Conservation (phyloP, 2,797 vertebrate genomes). For the Lagodon rhomboides region DNA sequence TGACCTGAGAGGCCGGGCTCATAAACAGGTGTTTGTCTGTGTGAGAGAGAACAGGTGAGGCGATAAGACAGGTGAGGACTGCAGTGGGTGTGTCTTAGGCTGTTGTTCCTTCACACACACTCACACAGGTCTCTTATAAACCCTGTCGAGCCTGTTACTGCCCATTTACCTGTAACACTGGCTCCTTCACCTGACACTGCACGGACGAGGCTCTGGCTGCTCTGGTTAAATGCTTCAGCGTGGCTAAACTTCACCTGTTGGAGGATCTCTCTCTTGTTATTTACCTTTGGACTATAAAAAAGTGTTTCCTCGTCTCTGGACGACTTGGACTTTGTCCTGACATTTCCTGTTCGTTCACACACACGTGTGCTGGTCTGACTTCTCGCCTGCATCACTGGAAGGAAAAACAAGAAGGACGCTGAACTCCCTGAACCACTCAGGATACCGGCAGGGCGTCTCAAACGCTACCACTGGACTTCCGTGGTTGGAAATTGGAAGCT, state of each 20-base stretch:
- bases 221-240: neutral
- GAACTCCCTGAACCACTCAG: neutral
- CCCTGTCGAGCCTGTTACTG: slow-evolving; percentile 67
- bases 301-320: slow-evolving; percentile 1
- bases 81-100: slow-evolving; percentile 65
- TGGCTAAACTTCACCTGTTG: slow-evolving; percentile 1
- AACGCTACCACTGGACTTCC: neutral
- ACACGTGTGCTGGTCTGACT: neutral
- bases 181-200: slow-evolving; percentile 16
- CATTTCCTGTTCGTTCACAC: slow-evolving; percentile 20
- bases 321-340: slow-evolving; percentile 61
- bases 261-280: neutral
- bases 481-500: neutral
- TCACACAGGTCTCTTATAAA: slow-evolving; percentile 48
- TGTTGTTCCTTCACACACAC: slow-evolving; percentile 35
- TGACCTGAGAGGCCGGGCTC: neutral
- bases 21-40: neutral
- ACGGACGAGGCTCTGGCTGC: neutral
- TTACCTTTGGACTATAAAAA: slow-evolving; percentile 65
- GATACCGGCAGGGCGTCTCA: neutral
- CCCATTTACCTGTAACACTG: slow-evolving; percentile 35
- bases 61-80: slow-evolving; percentile 41
- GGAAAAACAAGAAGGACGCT: neutral
- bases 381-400: neutral
- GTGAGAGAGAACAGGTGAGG: slow-evolving; percentile 15